phyloP scores from a whole-genome alignment of 2,888 invertebrate species.

The Tholera decimalis region DNA sequence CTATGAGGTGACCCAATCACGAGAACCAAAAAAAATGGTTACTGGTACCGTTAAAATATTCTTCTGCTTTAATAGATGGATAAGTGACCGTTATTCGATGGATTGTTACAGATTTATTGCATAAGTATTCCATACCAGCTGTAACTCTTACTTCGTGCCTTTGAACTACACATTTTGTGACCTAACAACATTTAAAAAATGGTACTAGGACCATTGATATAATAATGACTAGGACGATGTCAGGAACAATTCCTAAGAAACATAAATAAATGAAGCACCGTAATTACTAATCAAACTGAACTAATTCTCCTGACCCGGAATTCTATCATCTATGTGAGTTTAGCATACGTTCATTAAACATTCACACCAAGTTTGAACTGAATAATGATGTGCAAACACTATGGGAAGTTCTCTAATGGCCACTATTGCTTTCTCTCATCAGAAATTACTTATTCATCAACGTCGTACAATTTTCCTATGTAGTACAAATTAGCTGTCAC shows the following conservation, averaged over 20 bases:
- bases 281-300: constrained; percentile 23
- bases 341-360: constrained; percentile 32
- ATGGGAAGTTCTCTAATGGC: constrained; percentile 28
- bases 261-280: neutral
- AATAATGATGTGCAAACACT: constrained; percentile 39
- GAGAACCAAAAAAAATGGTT: no score
- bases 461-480: constrained; percentile 26
- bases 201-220: no score
- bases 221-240: no score
- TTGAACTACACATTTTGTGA: no score
- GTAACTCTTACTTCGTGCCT: no score
- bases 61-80: neutral
- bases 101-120: no score
- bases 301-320: constrained; percentile 10
- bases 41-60: neutral
- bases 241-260: neutral
- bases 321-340: constrained; percentile 1
- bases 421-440: constrained; percentile 44
- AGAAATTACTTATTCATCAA: constrained; percentile 34
- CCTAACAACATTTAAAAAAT: no score
- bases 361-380: constrained; percentile 35
- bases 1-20: no score
- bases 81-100: neutral
- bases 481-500: constrained; percentile 18
- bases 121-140: no score